Base-by-base conservation (phyloP, 2,797 vertebrate genomes). In the Phoeniculus purpureus region DNA sequence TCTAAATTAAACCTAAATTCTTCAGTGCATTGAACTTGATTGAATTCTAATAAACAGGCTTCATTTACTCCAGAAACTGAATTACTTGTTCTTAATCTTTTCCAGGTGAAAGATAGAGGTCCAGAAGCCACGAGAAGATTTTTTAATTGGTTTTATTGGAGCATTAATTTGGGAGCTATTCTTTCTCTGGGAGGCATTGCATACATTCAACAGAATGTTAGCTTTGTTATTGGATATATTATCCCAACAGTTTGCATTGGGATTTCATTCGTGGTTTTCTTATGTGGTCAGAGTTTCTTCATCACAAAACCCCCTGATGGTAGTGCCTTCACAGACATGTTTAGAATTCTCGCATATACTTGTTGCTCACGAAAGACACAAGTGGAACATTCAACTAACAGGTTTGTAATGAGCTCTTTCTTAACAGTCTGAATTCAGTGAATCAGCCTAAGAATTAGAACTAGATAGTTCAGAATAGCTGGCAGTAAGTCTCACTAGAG, bases 131-230 rank as follows among this genome's bases (percentile, higher is more conserved):
- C 99, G 0, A 97, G 99, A 8, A 97, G 99, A 54, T 99, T 99
- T 97, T 99, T 99, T 94, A 99, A 99, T 95, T 99, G 99, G 99
- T 99, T 99, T 96, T 99, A 99, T 85, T 99, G 99, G 99, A 99
- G 98, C 97, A 99, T 99, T 89, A 99, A 99, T 58, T 92, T 99
- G 94, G 99, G 99, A 58, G 99, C 99, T 3, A 99, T 99, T 89
- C 16, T 99, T 2, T 99, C 99, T 3, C 96, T 99, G 85, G 98
- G 99, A 29, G 98, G 98, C 56, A 98, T 99, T 65, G 99, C 99
- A 4, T 99, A 99, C 95, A 97, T 99, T 65, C 99, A 99, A 90
- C 99, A 99, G 96, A 99, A 99, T 7, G 16, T 98, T 75, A 98
- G 96, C 95, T 99, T 99, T 58, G 82, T 97, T 12, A 19, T 96